Evolutionary conservation across 2,113 vertebrate genomes (phyloP).

Genomic region (Etheostoma spectabile): DNA sequence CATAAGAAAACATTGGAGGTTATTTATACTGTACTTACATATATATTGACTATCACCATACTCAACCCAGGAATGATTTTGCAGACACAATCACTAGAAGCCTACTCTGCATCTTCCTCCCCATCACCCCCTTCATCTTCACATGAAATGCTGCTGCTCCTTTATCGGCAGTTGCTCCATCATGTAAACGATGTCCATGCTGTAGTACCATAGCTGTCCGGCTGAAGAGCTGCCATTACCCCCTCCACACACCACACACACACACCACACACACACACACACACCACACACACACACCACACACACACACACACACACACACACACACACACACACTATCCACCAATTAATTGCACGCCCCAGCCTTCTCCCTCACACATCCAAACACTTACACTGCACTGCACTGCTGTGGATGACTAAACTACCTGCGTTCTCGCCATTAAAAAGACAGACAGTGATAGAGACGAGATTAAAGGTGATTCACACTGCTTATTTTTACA

Average conservation of each 20-base stretch:
- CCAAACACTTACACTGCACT: conserved; percentile 12
- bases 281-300: not conserved
- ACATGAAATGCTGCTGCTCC: conserved; percentile 7
- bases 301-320: not conserved
- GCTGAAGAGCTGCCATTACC: conserved; percentile 28
- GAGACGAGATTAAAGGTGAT: conserved; percentile 41
- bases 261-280: not conserved
- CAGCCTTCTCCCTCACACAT: not conserved
- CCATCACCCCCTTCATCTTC: conserved; percentile 1
- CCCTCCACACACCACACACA: not conserved
- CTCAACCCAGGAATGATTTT: not conserved
- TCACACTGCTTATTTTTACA: conserved; percentile 39
- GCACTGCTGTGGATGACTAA: not conserved
- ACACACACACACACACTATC: not conserved
- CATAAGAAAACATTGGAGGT: not conserved
- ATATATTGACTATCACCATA: not conserved
- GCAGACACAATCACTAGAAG: not conserved
- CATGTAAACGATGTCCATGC: conserved; percentile 4
- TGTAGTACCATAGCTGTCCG: not conserved
- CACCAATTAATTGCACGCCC: conserved; percentile 39
- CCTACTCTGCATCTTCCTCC: too few species aligned
- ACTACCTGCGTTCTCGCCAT: conserved; percentile 25
- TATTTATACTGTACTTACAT: too few species aligned
- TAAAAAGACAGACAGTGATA: conserved; percentile 26
- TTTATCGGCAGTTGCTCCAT: conserved; percentile 31